Evolutionary conservation across 2,888 invertebrate genomes (phyloP).

Genomic region (Andrena bicolor): DNA sequence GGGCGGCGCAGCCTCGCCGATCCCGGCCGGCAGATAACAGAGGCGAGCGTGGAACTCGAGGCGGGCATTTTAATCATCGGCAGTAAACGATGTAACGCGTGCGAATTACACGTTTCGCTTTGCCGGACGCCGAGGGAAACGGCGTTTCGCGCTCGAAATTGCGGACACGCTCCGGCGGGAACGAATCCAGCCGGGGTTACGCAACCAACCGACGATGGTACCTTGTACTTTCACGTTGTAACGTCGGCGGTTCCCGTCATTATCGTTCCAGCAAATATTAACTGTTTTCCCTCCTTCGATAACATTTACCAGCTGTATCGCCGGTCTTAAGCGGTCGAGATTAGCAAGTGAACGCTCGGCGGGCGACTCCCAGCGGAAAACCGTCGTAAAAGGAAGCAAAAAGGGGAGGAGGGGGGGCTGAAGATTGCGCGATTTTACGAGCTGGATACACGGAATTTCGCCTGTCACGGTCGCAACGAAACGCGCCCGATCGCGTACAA

Average conservation of each 20-base stretch:
- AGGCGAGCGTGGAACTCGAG: constrained; percentile 27
- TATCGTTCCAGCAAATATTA: constrained; percentile 38
- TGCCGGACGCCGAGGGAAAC: constrained; percentile 19
- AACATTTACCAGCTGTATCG: constrained; percentile 8
- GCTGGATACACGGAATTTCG: constrained; percentile 39
- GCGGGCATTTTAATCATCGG: constrained; percentile 47
- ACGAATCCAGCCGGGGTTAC: constrained; percentile 33
- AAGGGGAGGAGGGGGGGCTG: background rate
- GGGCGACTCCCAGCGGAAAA: constrained; percentile 19
- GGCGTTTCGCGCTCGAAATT: constrained; percentile 41
- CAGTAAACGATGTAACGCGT: constrained; percentile 48
- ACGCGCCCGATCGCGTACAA: background rate
- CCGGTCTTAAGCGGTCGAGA: constrained; percentile 27
- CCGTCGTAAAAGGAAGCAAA: constrained; percentile 3
- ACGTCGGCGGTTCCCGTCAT: constrained; percentile 20
- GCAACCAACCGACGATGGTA: constrained; percentile 33
- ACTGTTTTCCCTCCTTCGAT: constrained; percentile 20
- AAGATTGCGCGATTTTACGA: constrained; percentile 25
- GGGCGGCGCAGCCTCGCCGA: background rate
- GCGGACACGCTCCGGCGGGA: constrained; percentile 45
- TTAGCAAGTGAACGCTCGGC: constrained; percentile 7
- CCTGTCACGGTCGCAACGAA: constrained; percentile 27
- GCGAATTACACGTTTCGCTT: constrained; percentile 50
- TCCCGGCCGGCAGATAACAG: constrained; percentile 24
- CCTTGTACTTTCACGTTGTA: constrained; percentile 35